A percentile compares a stretch with the other conserved stretches of the same genome.
Conservation (phyloP, 2,888 invertebrate genomes). For the Clitarchus hookeri region DNA sequence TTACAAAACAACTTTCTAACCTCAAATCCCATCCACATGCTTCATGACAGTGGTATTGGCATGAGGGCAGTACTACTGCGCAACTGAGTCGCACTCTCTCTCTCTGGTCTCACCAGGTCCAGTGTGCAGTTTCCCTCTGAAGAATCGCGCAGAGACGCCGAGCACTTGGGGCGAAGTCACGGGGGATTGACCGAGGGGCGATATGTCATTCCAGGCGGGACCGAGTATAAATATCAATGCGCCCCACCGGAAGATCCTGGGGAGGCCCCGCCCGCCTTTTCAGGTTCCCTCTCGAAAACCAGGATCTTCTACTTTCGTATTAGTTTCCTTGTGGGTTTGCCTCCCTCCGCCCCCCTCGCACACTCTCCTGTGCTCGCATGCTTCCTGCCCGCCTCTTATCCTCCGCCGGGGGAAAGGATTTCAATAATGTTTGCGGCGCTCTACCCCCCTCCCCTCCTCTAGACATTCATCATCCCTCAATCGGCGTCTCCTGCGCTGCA, state of each 20-base stretch:
- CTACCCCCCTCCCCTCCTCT: neutral
- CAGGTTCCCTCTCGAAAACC: constrained; percentile 22
- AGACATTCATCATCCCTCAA: neutral
- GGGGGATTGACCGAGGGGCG: neutral
- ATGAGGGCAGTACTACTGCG: no score
- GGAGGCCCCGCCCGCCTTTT: constrained; percentile 11
- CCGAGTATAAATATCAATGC: constrained; percentile 24
- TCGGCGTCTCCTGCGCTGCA: neutral
- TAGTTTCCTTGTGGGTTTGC: neutral
- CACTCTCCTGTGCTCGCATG: neutral
- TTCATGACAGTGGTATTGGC: no score
- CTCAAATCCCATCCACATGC: no score
- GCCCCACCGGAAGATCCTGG: constrained; percentile 15
- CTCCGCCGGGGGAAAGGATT: constrained; percentile 12
- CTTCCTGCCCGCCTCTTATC: constrained; percentile 5
- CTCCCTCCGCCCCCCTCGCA: neutral
- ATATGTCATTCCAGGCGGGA: constrained; percentile 2
- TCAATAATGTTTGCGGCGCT: constrained; percentile 20
- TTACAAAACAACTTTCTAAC: no score
- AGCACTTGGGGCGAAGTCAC: neutral
- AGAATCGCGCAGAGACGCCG: neutral
- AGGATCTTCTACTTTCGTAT: constrained; percentile 15
- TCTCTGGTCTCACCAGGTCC: no score
- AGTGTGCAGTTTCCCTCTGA: no score
- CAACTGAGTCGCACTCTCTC: no score